Percentiles rank a stretch among this genome's conserved stretches.
Conservation (phyloP, 1,140 invertebrate genomes). For the Lordiphosa collinella region DNA sequence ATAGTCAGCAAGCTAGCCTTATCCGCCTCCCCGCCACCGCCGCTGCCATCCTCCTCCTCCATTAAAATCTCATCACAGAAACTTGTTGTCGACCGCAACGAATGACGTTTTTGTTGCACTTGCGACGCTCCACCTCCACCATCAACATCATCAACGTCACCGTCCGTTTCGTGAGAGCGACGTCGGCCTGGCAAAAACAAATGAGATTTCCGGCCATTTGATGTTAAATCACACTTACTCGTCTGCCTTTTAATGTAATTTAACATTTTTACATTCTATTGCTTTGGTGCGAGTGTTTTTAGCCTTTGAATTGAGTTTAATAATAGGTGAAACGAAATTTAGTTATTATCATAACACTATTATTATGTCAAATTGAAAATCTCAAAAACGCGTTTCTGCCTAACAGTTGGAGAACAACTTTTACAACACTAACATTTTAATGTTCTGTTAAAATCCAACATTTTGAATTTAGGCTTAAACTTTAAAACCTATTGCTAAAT, state of each 20-base stretch:
- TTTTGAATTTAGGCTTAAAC: no score
- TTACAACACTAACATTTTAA: no score
- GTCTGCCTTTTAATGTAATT: constrained; percentile 76
- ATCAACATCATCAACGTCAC: constrained; percentile 39
- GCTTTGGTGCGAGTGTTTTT: no score
- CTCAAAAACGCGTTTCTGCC: no score
- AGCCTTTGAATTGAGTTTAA: not conserved
- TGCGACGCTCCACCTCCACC: constrained; percentile 38
- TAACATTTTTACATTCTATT: constrained; percentile 65
- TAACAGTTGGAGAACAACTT: no score
- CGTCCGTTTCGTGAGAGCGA: constrained; percentile 51
- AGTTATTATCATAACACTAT: no score
- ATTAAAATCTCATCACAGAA: constrained; percentile 76
- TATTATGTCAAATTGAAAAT: no score
- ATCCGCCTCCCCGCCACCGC: constrained; percentile 30
- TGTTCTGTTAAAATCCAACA: no score
- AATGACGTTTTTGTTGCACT: constrained; percentile 62
- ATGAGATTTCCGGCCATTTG: no score
- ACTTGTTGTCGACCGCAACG: constrained; percentile 73
- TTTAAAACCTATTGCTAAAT: no score
- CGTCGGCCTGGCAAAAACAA: constrained; percentile 45
- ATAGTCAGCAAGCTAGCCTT: constrained; percentile 46
- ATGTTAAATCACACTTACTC: constrained; percentile 48
- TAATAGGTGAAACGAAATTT: not conserved
- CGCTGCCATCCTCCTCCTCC: constrained; percentile 37